Base-by-base conservation (phyloP, 2,888 invertebrate species). In the Epirrhoe alternata region DNA sequence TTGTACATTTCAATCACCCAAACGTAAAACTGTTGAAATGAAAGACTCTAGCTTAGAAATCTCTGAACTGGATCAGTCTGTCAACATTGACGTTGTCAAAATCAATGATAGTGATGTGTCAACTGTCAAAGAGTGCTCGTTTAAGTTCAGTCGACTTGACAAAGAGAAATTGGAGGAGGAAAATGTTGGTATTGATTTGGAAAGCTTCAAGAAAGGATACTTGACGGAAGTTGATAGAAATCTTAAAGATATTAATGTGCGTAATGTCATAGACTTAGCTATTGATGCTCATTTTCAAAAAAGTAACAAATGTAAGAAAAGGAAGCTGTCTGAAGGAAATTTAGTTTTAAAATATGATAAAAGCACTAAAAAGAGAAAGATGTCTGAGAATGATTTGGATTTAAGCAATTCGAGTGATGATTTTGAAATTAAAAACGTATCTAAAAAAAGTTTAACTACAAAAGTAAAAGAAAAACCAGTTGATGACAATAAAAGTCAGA, bases 201-300 rank as follows among this genome's bases (percentile, higher is more conserved):
- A 91, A 12, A 84, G 76, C 1, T 92, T 92, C 33, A 88, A 92
- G 69, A 84, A 83, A 53, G 83, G 81, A 0, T 90, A 91, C 60
- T 61, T 92, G 0, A 84, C 76, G 0, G 92, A 91, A 70, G 85
- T 89, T 0, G 82, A 79, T 0, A 71, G 81, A 3, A n/a, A 5
- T 0, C 0, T 8, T 8, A n/a, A 42, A 0, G 35, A 16, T 4
- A n/a, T 17, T 5, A 47, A 47, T 7, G 14, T 61, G 14, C 47
- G 54, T 8, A 49, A 61, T 0, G 61, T 52, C 0, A 61, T 71
- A 30, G 58, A 68, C 58, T 68, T 56, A 4, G 69, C 51, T 42
- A n/a, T 67, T 5, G 65, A 65, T 3, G 65, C 67, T 0, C 51
- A 55, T 51, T 14, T 59, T 0, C 35, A 68, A 51, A 62, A 64